phyloP scores from a whole-genome alignment of 2,888 invertebrate species.

The Pinctada fucata region DNA sequence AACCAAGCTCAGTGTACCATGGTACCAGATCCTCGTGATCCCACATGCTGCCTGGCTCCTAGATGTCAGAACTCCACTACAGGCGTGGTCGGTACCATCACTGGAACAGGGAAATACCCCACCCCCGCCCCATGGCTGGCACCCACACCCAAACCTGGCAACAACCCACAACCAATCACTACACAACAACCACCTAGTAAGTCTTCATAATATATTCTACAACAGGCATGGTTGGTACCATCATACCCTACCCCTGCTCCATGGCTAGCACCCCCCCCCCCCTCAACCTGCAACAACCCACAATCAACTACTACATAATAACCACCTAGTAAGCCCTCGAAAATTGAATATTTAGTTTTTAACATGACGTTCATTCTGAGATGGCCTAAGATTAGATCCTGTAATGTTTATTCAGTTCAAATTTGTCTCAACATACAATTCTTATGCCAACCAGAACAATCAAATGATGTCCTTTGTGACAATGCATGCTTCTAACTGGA shows the following conservation, averaged over 20 bases:
- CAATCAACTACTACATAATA: slow-evolving; percentile 24
- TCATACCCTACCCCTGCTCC: slow-evolving; percentile 50
- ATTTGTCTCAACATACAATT: too few species aligned
- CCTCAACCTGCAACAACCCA: slow-evolving; percentile 23
- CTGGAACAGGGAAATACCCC: slow-evolving; percentile 55
- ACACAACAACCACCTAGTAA: slow-evolving; percentile 39
- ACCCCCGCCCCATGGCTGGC: slow-evolving; percentile 36
- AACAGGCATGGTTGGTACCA: slow-evolving; percentile 55
- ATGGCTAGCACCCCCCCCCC: slow-evolving; percentile 5
- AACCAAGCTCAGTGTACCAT: slow-evolving; percentile 54
- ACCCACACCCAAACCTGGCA: slow-evolving; percentile 30
- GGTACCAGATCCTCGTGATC: slow-evolving; percentile 62
- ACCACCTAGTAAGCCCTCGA: slow-evolving; percentile 33
- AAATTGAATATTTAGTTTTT: too few species aligned
- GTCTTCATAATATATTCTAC: slow-evolving; percentile 52
- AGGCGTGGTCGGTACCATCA: slow-evolving; percentile 57
- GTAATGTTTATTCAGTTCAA: too few species aligned
- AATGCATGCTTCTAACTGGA: too few species aligned
- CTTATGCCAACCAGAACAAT: too few species aligned
- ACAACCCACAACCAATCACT: slow-evolving; percentile 14
- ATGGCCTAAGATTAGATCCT: too few species aligned
- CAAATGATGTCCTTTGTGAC: too few species aligned
- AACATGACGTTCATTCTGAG: too few species aligned
- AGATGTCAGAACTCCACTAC: slow-evolving; percentile 52
- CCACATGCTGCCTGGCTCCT: slow-evolving; percentile 61